Evolutionary conservation across 2,113 vertebrate species (phyloP).

Genomic region (Chionodraco myersi): DNA sequence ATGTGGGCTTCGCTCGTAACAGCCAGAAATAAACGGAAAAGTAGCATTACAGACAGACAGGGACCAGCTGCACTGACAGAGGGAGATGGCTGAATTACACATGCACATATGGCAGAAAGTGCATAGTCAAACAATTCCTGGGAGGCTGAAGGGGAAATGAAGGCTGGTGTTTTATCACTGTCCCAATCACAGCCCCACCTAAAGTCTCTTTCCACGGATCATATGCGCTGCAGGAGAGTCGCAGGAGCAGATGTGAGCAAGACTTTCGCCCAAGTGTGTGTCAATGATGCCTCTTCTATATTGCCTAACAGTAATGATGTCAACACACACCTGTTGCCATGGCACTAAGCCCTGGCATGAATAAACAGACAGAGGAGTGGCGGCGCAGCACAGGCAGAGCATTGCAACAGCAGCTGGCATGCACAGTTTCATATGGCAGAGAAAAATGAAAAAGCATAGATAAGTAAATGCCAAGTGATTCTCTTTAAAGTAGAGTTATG

Average conservation of each 20-base stretch:
- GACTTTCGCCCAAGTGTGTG: neutral
- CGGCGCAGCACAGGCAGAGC: conserved; percentile 23
- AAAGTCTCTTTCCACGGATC: conserved; percentile 3
- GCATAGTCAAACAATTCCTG: conserved; percentile 61
- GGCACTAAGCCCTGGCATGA: conserved; percentile 25
- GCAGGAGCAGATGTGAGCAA: conserved; percentile 40
- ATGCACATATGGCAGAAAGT: conserved; percentile 69
- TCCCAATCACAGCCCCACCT: conserved; percentile 41
- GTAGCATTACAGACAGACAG: conserved; percentile 11
- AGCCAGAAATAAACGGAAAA: conserved; percentile 43
- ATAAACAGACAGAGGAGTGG: conserved; percentile 35
- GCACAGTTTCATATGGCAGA: conserved; percentile 29
- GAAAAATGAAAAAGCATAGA: conserved; percentile 13
- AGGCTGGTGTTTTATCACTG: conserved; percentile 55
- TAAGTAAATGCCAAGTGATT: conserved; percentile 27
- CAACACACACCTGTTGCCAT: conserved; percentile 67
- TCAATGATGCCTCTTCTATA: neutral
- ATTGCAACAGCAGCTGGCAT: conserved; percentile 42
- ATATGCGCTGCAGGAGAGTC: neutral
- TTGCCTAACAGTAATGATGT: conserved; percentile 45
- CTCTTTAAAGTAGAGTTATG: conserved; percentile 44
- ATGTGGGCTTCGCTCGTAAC: conserved; percentile 20
- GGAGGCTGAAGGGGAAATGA: conserved; percentile 55
- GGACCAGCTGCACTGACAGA: conserved; percentile 66
- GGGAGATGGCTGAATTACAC: conserved; percentile 51